phyloP scores from a whole-genome alignment of 2,888 invertebrate species.

The Dicyrtomina minuta region DNA sequence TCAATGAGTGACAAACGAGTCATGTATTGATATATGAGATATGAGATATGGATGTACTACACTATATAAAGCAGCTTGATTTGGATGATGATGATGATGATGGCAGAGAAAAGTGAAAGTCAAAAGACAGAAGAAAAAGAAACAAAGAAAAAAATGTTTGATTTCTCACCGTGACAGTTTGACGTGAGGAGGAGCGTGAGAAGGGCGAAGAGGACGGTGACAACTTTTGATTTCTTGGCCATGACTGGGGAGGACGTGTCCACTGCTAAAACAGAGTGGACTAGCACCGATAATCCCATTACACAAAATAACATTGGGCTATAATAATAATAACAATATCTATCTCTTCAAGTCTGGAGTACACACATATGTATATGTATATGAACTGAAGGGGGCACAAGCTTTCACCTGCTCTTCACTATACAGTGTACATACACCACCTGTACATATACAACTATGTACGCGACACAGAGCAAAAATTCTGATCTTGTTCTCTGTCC shows the following conservation, averaged over 20 bases:
- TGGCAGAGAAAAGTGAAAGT: no score
- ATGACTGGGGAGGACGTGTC: slow-evolving; percentile 33
- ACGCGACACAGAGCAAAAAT: no score
- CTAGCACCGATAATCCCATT: slow-evolving; percentile 50
- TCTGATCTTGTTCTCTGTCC: slow-evolving; percentile 1
- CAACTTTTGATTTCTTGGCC: slow-evolving; percentile 46
- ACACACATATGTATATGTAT: background rate
- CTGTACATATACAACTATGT: no score
- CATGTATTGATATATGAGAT: no score
- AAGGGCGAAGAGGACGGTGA: slow-evolving; percentile 49
- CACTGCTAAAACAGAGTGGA: slow-evolving; percentile 36
- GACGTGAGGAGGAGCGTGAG: slow-evolving; percentile 50
- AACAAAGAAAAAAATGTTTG: background rate
- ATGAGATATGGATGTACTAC: no score
- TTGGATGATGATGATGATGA: no score
- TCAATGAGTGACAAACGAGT: no score
- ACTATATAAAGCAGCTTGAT: no score
- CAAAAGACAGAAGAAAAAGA: no score
- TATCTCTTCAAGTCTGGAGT: background rate
- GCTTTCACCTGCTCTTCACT: no score
- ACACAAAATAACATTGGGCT: slow-evolving; percentile 46
- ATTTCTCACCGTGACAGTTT: slow-evolving; percentile 52
- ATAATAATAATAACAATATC: background rate
- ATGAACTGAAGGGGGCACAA: no score
- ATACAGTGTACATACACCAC: no score